Percentiles rank a stretch among this genome's conserved stretches.
These are phyloP conservation scores for Spodoptera picta DNA, from an alignment of 2,888 invertebrate genomes.

Conservation along the genomic window DNA sequence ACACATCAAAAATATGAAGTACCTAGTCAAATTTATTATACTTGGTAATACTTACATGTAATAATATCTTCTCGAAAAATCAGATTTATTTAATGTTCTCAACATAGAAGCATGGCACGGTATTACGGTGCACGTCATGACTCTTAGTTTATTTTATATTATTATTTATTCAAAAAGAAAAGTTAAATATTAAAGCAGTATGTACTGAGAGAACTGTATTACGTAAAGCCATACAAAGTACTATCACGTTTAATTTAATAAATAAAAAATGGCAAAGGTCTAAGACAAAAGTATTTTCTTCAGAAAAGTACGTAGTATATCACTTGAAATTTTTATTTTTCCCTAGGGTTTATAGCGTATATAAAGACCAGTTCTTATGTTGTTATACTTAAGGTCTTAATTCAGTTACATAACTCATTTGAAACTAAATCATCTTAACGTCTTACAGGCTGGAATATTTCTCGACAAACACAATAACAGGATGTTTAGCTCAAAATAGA, in stretches of 20 bases:
- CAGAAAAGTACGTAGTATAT: slow-evolving; percentile 11
- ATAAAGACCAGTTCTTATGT: background rate
- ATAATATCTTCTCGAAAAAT: no score
- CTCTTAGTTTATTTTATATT: no score
- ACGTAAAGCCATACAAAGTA: slow-evolving; percentile 23
- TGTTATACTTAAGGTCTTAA: slow-evolving; percentile 22
- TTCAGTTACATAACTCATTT: background rate
- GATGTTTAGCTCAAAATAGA: no score
- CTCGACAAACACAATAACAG: no score
- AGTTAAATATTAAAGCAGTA: slow-evolving; percentile 7
- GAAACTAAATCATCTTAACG: background rate
- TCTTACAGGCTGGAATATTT: no score
- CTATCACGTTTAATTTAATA: slow-evolving; percentile 7
- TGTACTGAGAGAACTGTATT: slow-evolving; percentile 11
- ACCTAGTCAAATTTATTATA: no score
- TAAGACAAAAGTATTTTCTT: slow-evolving; percentile 2
- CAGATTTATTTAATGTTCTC: no score
- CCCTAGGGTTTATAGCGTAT: slow-evolving; percentile 29
- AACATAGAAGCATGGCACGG: no score
- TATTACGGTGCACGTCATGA: no score
- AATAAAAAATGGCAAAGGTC: slow-evolving; percentile 6
- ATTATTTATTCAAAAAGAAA: background rate
- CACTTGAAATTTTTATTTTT: slow-evolving; percentile 29
- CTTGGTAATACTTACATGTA: no score
- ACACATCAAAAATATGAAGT: no score